Conservation (phyloP, 2,797 vertebrate species). For the Channallabes apus region DNA sequence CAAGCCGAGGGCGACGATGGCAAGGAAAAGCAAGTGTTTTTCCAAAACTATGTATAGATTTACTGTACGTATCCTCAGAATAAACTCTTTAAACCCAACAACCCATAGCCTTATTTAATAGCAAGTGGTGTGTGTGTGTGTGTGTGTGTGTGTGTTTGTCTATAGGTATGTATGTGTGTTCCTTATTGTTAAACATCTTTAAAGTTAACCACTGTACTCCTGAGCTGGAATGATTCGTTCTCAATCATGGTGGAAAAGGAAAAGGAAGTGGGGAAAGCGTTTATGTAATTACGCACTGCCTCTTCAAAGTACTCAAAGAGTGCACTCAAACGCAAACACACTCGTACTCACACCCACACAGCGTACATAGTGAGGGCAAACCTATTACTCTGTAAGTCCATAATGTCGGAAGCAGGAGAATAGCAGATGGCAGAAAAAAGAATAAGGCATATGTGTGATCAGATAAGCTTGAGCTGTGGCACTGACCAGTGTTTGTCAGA, state of each 20-base stretch:
- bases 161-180: neutral
- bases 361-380: slow-evolving; percentile 19
- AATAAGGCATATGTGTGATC: neutral
- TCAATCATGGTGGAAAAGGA: slow-evolving; percentile 32
- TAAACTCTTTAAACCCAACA: slow-evolving; percentile 16
- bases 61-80: neutral
- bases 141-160: neutral
- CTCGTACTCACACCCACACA: slow-evolving; percentile 14
- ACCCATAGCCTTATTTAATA: neutral
- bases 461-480: neutral
- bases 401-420: slow-evolving; percentile 27
- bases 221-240: slow-evolving; percentile 22
- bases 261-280: slow-evolving; percentile 7
- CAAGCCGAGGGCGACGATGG: too few species aligned
- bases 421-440: slow-evolving; percentile 11
- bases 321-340: slow-evolving; percentile 1
- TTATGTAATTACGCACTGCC: slow-evolving; percentile 25
- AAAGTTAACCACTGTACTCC: slow-evolving; percentile 22
- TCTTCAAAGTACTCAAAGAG: slow-evolving; percentile 27
- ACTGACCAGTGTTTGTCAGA: too few species aligned
- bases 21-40: too few species aligned
- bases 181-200: slow-evolving; percentile 18
- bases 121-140: slow-evolving; percentile 4
- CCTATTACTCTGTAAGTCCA: neutral
- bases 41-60: too few species aligned